Evolutionary conservation across 2,888 invertebrate species (phyloP).

Genomic region (Philonicus albiceps): DNA sequence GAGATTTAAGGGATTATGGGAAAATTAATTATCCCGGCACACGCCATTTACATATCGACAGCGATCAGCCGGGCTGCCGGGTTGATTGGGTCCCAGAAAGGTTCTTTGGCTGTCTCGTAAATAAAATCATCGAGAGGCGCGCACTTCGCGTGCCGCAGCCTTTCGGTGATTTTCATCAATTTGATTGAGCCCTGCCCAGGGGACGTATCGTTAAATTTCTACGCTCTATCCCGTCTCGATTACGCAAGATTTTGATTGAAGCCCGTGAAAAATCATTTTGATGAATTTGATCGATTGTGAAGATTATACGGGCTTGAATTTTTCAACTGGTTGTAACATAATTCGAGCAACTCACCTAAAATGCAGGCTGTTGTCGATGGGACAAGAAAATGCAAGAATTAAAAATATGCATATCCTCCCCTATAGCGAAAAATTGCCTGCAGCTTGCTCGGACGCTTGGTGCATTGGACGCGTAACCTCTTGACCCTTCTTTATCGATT

Average conservation of each 20-base stretch:
- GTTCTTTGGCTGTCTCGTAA: background rate
- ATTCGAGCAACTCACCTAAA: background rate
- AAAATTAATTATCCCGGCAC: slow-evolving; percentile 33
- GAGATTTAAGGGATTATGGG: background rate
- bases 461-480: background rate
- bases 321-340: background rate
- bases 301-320: background rate
- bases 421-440: background rate
- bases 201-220: slow-evolving; percentile 22
- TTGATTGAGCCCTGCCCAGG: background rate
- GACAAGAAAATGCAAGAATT: background rate
- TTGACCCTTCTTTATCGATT: background rate
- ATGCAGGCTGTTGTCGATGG: background rate
- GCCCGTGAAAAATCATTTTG: slow-evolving; percentile 16
- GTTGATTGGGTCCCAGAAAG: background rate
- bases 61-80: background rate
- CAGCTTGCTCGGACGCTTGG: background rate
- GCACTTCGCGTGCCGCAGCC: background rate
- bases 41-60: slow-evolving; percentile 28
- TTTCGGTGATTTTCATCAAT: background rate
- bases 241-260: slow-evolving; percentile 37
- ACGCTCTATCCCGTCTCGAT: background rate
- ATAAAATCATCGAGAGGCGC: background rate
- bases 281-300: slow-evolving; percentile 8
- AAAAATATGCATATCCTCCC: background rate